phyloP scores from a whole-genome alignment of 2,113 vertebrate genomes.

The Menidia beryllina region DNA sequence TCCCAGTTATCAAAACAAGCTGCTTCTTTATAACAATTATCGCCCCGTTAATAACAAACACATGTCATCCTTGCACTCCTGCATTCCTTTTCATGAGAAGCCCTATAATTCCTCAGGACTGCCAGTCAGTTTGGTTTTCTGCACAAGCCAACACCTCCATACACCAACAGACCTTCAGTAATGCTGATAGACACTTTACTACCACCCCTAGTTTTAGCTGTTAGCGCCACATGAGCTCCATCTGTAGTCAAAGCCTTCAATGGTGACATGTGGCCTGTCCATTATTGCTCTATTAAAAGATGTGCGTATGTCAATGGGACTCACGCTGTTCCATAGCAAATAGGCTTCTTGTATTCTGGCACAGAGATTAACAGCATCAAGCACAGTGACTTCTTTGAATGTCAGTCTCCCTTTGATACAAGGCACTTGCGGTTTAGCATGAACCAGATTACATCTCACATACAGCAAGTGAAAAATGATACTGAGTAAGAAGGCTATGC shows the following conservation, averaged over 20 bases:
- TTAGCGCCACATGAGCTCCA: slow-evolving; percentile 69
- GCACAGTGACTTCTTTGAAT: slow-evolving; percentile 65
- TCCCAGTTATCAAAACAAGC: no score
- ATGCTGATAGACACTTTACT: slow-evolving; percentile 23
- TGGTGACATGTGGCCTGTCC: slow-evolving; percentile 68
- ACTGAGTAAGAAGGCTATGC: slow-evolving; percentile 26
- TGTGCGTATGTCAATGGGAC: slow-evolving; percentile 58
- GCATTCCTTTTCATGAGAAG: slow-evolving; percentile 15
- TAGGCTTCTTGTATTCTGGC: slow-evolving; percentile 64
- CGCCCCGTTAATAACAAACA: no score
- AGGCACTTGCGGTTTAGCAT: slow-evolving; percentile 43
- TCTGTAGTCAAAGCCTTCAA: slow-evolving; percentile 65
- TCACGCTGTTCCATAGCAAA: slow-evolving; percentile 67
- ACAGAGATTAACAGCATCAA: slow-evolving; percentile 74
- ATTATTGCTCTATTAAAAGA: slow-evolving; percentile 77
- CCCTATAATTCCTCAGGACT: slow-evolving; percentile 9
- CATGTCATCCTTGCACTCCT: neutral
- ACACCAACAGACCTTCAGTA: neutral
- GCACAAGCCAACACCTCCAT: slow-evolving; percentile 9
- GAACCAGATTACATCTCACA: slow-evolving; percentile 59
- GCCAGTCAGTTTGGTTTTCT: slow-evolving; percentile 14
- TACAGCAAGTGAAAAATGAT: slow-evolving; percentile 48
- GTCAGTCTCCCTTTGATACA: slow-evolving; percentile 65
- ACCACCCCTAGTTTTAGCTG: slow-evolving; percentile 47
- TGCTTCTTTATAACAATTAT: no score